Conservation (phyloP, 2,797 vertebrate genomes). For the Spizella passerina region DNA sequence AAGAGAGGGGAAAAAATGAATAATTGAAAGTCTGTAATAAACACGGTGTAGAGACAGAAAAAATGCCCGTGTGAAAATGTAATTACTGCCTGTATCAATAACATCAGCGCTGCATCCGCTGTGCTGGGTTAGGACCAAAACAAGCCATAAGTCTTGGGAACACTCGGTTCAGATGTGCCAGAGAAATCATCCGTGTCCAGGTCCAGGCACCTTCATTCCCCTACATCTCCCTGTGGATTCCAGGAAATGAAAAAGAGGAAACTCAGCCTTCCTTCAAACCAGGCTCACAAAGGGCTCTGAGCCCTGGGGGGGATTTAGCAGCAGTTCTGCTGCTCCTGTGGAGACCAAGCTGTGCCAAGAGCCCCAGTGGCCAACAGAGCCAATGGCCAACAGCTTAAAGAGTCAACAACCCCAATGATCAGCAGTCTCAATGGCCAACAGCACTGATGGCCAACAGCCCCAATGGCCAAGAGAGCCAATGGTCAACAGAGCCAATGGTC, state of each 20-base stretch:
- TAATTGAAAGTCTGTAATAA: slow-evolving; percentile 40
- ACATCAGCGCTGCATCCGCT: not conserved
- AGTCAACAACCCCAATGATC: not conserved
- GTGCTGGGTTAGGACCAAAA: not conserved
- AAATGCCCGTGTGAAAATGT: slow-evolving; percentile 31
- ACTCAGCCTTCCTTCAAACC: not conserved
- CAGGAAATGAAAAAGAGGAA: not conserved
- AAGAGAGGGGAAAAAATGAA: not conserved
- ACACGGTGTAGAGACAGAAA: not conserved
- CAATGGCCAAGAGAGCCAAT: no score
- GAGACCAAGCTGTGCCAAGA: not conserved
- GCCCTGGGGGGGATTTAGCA: not conserved
- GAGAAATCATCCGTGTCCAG: not conserved
- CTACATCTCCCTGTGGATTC: fast-evolving
- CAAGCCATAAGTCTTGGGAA: slow-evolving; percentile 28
- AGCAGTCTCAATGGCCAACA: not conserved
- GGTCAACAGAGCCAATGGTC: fast-evolving
- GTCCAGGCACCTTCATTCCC: not conserved
- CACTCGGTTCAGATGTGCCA: not conserved
- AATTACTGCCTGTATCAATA: slow-evolving; percentile 56
- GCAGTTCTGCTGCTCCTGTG: not conserved
- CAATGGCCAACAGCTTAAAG: fast-evolving
- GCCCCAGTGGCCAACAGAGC: fast-evolving
- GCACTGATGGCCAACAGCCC: no score
- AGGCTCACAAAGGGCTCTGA: not conserved